Percentiles rank a stretch among this genome's conserved stretches.
Conservation (phyloP, 2,113 vertebrate species). For the Kobus ellipsiprymnus region DNA sequence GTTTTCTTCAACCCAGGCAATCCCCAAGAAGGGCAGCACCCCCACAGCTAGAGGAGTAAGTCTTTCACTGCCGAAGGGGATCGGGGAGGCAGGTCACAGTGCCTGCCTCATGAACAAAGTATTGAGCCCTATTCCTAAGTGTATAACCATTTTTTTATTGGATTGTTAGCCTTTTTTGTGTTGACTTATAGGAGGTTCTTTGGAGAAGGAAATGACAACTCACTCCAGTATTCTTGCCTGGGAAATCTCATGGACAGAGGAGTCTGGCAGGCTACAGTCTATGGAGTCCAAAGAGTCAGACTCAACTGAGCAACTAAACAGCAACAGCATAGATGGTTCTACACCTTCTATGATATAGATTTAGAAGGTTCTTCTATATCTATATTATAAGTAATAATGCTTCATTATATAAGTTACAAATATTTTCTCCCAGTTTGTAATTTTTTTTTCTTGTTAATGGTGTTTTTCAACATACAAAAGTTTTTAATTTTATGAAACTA, state of each 20-base stretch:
- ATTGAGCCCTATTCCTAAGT: background rate
- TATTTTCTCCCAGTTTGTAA: background rate
- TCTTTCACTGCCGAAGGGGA: background rate
- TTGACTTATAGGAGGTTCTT: background rate
- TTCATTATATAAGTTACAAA: background rate
- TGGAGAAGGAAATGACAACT: background rate
- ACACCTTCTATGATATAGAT: background rate
- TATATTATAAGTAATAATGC: background rate
- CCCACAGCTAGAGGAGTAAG: background rate
- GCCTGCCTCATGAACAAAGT: background rate
- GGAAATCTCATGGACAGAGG: background rate
- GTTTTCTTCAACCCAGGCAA: background rate
- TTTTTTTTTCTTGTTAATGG: constrained; percentile 13
- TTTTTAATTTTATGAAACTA: background rate
- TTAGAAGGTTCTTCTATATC: background rate
- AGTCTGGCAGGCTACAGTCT: background rate
- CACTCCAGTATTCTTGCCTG: background rate
- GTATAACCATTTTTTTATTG: background rate
- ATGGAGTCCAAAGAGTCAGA: background rate
- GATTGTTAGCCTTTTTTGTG: background rate
- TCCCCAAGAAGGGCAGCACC: background rate
- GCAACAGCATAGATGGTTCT: background rate
- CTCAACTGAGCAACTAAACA: background rate
- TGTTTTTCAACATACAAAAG: background rate
- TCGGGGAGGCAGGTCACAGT: background rate